phyloP scores from a whole-genome alignment of 2,113 vertebrate species.

The Neotoma lepida region DNA sequence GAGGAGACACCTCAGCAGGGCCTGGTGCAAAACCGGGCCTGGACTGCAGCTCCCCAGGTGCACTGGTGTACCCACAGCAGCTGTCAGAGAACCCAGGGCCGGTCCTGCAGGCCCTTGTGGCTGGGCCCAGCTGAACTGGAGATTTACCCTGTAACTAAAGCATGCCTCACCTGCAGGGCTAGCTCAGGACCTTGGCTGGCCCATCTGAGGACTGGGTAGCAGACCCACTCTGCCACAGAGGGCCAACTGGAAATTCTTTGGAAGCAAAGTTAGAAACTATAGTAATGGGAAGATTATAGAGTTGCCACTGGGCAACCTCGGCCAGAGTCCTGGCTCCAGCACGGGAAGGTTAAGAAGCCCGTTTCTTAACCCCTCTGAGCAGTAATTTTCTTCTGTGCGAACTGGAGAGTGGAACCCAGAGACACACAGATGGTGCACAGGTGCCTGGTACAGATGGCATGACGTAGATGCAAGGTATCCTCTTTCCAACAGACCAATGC shows the following conservation, averaged over 20 bases:
- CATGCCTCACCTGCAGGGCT: neutral
- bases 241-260: slow-evolving; percentile 32
- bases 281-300: neutral
- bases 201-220: neutral
- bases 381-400: slow-evolving; percentile 4
- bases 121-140: neutral
- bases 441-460: neutral
- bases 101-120: neutral
- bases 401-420: neutral
- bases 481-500: neutral
- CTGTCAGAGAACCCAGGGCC: neutral
- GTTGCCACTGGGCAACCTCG: neutral
- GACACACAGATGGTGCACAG: neutral
- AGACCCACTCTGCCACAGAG: neutral
- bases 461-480: neutral
- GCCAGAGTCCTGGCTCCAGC: neutral
- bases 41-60: slow-evolving; percentile 67
- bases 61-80: neutral
- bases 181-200: neutral
- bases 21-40: slow-evolving; percentile 82
- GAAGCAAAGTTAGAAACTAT: slow-evolving; percentile 40
- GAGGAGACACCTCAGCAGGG: slow-evolving; percentile 76
- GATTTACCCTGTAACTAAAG: neutral
- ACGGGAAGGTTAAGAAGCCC: neutral
- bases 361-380: neutral